A percentile compares a stretch with the other conserved stretches of the same genome.
These are phyloP conservation scores for Slavum lentiscoides DNA, from an alignment of 2,888 invertebrate species.

Conservation along the genomic window DNA sequence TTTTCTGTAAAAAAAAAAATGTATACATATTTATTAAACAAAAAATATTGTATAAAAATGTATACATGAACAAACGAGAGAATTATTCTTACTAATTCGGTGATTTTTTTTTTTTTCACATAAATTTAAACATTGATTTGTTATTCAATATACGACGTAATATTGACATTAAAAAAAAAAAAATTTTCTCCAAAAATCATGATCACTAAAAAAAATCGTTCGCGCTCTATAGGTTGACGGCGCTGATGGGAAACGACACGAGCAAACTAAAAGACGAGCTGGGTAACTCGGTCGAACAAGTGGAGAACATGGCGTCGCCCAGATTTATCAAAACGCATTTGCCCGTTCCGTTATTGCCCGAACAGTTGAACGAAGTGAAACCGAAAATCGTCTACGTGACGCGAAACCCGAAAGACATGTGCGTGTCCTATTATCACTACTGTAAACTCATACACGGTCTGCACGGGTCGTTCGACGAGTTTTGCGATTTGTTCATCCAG, in stretches of 20 bases:
- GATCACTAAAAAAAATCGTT: not conserved
- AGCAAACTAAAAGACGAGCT: constrained; percentile 64
- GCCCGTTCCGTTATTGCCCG: constrained; percentile 72
- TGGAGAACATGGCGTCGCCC: constrained; percentile 70
- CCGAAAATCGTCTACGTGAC: constrained; percentile 85
- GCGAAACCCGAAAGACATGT: constrained; percentile 87
- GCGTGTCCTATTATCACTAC: constrained; percentile 86
- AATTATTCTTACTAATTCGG: no score
- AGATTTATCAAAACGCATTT: constrained; percentile 77
- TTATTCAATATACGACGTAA: no score
- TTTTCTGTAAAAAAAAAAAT: no score
- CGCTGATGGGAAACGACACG: constrained; percentile 67
- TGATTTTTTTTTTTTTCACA: no score
- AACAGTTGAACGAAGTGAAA: constrained; percentile 66
- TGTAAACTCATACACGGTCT: constrained; percentile 72
- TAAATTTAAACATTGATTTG: no score
- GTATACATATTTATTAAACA: no score
- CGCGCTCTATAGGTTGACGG: constrained; percentile 61
- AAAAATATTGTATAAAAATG: no score
- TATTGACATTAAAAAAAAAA: no score
- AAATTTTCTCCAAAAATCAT: no score
- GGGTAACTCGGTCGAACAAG: constrained; percentile 74
- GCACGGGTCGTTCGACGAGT: constrained; percentile 71
- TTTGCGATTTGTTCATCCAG: constrained; percentile 73
- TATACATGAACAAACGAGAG: no score